phyloP scores from a whole-genome alignment of 2,113 vertebrate species.

The Psittacus erithacus region DNA sequence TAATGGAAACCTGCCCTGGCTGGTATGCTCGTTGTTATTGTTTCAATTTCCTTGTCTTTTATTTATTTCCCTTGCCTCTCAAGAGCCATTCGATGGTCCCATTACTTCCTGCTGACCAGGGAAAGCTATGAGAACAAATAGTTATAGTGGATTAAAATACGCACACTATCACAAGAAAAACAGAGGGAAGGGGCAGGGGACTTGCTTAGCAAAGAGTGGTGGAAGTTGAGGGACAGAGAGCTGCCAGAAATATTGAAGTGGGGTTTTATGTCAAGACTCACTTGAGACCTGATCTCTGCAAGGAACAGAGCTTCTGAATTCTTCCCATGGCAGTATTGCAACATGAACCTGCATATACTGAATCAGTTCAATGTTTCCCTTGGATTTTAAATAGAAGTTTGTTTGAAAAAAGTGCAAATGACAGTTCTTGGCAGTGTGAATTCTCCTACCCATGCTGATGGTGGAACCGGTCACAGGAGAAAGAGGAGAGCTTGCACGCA shows the following conservation, averaged over 20 bases:
- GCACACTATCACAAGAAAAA: conserved; percentile 22
- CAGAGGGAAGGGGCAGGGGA: background rate
- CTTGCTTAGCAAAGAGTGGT: conserved; percentile 1
- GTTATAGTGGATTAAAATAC: conserved; percentile 33
- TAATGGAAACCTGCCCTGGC: conserved; percentile 8
- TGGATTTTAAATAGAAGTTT: background rate
- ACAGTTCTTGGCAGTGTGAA: background rate
- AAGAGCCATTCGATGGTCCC: background rate
- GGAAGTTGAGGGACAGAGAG: background rate
- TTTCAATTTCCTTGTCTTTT: conserved; percentile 43
- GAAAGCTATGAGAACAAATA: conserved; percentile 40
- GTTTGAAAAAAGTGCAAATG: background rate
- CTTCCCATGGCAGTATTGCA: accelerated
- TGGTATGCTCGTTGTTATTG: background rate
- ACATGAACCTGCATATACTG: background rate
- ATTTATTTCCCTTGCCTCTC: conserved; percentile 57
- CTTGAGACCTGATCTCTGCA: background rate
- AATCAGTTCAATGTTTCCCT: background rate
- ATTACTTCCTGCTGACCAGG: conserved; percentile 40
- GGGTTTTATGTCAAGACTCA: background rate
- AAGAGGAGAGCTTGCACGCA: background rate
- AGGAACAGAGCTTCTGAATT: background rate
- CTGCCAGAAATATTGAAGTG: background rate
- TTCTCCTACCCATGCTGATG: background rate
- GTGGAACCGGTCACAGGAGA: accelerated